These are phyloP conservation scores for Sylvilagus floridanus DNA, from an alignment of 2,797 vertebrate genomes.

Conservation along the genomic window DNA sequence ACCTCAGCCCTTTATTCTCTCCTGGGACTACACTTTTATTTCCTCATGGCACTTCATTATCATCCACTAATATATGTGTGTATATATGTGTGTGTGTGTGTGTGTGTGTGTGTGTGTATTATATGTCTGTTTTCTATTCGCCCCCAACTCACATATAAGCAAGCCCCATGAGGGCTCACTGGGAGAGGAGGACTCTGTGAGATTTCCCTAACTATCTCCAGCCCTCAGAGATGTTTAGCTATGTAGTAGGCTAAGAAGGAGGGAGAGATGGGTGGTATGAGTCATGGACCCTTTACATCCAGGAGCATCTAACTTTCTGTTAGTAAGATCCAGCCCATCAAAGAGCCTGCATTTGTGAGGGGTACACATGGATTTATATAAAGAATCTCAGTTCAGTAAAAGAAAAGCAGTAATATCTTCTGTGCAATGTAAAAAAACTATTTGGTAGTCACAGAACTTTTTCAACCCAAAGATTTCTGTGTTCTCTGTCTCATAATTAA, in stretches of 20 bases:
- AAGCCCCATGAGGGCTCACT: background rate
- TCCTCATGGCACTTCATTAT: slow-evolving; percentile 18
- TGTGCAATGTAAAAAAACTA: slow-evolving; percentile 36
- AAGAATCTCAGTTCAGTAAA: slow-evolving; percentile 32
- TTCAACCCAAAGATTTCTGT: slow-evolving; percentile 13
- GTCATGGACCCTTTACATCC: background rate
- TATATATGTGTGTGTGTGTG: no score
- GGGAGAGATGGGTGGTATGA: background rate
- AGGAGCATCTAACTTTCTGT: background rate
- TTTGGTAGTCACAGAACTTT: slow-evolving; percentile 48
- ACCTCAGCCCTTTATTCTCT: background rate
- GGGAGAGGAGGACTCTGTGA: background rate
- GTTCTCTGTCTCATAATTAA: slow-evolving; percentile 24
- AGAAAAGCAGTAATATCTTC: background rate
- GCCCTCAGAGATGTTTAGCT: slow-evolving; percentile 1
- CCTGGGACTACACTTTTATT: background rate
- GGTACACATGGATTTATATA: background rate
- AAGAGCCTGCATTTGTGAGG: background rate
- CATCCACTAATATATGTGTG: background rate
- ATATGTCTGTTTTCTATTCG: background rate
- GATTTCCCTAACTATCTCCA: background rate
- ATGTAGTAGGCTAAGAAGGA: background rate
- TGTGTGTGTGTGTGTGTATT: background rate
- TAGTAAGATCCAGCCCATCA: slow-evolving; percentile 9
- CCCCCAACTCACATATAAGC: background rate